phyloP scores from a whole-genome alignment of 2,797 vertebrate genomes.

The Sarcoramphus papa region DNA sequence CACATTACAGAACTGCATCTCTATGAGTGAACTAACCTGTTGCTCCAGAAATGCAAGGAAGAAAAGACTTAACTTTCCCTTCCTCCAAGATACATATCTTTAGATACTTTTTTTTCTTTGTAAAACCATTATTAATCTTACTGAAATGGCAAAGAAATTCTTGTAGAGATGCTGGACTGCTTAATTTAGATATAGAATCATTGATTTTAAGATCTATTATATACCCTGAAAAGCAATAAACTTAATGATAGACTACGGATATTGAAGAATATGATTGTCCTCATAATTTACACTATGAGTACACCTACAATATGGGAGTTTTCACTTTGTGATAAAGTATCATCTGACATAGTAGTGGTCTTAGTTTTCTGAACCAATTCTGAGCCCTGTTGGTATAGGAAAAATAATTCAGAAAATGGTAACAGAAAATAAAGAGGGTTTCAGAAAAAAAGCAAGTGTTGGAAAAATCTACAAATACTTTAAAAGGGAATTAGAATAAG shows the following conservation, averaged over 20 bases:
- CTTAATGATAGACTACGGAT: neutral
- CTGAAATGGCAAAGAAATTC: neutral
- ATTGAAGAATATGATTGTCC: neutral
- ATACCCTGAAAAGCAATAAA: neutral
- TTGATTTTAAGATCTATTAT: neutral
- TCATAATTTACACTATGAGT: neutral
- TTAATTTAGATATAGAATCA: neutral
- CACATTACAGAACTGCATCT: rapidly evolving
- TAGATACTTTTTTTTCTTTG: neutral
- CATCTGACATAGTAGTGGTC: neutral
- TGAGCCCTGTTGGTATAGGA: neutral
- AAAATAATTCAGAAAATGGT: neutral
- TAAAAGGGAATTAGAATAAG: neutral
- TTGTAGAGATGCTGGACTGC: neutral
- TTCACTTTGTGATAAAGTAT: neutral
- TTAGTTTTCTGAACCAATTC: neutral
- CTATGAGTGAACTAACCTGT: neutral
- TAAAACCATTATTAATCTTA: neutral
- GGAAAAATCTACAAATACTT: neutral
- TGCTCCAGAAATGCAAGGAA: neutral
- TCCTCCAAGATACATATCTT: neutral
- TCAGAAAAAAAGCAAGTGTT: neutral
- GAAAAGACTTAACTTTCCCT: neutral
- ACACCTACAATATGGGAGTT: neutral
- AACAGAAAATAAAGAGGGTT: neutral